These are phyloP conservation scores for Lycopodina hypogea DNA, from an alignment of 37 sponge, comb jelly and placozoan genomes.

Conservation along the genomic window DNA sequence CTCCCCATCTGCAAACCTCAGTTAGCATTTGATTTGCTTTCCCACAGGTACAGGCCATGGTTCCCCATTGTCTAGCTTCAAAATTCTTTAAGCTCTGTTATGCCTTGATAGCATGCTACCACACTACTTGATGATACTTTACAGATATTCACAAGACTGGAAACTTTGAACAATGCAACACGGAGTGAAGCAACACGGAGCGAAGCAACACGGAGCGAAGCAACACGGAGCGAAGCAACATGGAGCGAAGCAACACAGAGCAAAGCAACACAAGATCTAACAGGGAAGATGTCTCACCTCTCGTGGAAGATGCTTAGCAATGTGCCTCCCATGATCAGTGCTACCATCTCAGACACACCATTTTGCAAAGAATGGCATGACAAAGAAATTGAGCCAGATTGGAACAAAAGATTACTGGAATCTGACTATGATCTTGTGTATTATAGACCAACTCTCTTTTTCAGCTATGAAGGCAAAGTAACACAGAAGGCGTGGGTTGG, in stretches of 20 bases:
- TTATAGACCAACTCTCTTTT: constrained; percentile 43
- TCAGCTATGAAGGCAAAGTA: constrained; percentile 21
- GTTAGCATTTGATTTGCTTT: too few relatives aligned
- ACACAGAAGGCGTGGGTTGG: constrained; percentile 36
- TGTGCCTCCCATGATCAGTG: constrained; percentile 25
- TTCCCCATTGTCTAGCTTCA: too few relatives aligned
- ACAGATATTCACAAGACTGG: too few relatives aligned
- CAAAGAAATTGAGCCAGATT: constrained; percentile 4
- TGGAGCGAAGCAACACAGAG: neutral
- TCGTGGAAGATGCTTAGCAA: constrained; percentile 28
- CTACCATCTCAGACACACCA: neutral
- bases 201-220: neutral
- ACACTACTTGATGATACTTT: too few relatives aligned
- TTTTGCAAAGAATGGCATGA: constrained; percentile 28
- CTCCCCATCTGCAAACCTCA: too few relatives aligned
- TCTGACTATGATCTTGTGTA: constrained; percentile 13
- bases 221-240: neutral
- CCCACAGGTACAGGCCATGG: too few relatives aligned
- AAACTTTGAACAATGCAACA: neutral
- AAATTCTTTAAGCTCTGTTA: too few relatives aligned
- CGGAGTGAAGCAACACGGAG: neutral
- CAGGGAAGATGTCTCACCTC: constrained; percentile 14
- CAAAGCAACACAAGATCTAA: neutral
- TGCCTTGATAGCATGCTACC: too few relatives aligned
- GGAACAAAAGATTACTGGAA: neutral